Percentiles rank a stretch among this genome's conserved stretches.
Evolutionary conservation across 2,797 vertebrate genomes (phyloP).

Genomic region (Scarus forsteni): DNA sequence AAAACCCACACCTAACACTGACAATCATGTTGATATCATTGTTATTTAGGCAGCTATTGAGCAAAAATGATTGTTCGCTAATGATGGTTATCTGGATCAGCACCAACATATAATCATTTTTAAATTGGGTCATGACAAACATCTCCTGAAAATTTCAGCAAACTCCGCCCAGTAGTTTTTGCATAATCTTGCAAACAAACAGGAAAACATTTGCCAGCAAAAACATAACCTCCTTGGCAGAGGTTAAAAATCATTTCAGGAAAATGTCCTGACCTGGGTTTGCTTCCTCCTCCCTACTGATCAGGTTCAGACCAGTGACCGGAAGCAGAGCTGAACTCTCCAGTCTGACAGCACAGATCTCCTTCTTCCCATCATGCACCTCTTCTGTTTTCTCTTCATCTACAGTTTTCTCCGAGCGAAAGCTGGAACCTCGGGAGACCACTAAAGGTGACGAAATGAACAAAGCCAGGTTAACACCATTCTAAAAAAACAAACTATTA

Average conservation of each 20-base stretch:
- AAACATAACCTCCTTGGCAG: too few relatives aligned
- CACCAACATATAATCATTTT: too few relatives aligned
- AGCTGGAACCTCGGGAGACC: conserved; percentile 56
- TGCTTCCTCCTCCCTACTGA: conserved; percentile 42
- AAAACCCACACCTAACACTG: too few relatives aligned
- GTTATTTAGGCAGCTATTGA: too few relatives aligned
- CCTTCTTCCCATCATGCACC: conserved; percentile 22
- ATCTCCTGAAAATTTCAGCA: too few relatives aligned
- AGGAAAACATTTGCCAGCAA: too few relatives aligned
- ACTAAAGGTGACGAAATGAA: conserved; percentile 32
- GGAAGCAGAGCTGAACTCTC: conserved; percentile 59
- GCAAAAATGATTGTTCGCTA: too few relatives aligned
- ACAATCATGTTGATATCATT: too few relatives aligned
- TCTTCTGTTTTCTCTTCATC: conserved; percentile 53
- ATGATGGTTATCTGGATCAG: too few relatives aligned
- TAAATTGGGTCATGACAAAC: too few relatives aligned
- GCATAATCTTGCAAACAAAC: too few relatives aligned
- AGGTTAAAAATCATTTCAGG: background rate
- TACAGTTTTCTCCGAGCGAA: conserved; percentile 56
- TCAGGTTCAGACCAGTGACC: conserved; percentile 32
- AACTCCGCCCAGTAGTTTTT: too few relatives aligned
- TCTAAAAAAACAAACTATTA: background rate
- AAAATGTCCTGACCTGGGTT: conserved; percentile 63
- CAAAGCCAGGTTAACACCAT: background rate
- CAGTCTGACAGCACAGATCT: conserved; percentile 34